These are phyloP conservation scores for Octopus sinensis DNA, from an alignment of 1,140 invertebrate genomes.

Conservation along the genomic window DNA sequence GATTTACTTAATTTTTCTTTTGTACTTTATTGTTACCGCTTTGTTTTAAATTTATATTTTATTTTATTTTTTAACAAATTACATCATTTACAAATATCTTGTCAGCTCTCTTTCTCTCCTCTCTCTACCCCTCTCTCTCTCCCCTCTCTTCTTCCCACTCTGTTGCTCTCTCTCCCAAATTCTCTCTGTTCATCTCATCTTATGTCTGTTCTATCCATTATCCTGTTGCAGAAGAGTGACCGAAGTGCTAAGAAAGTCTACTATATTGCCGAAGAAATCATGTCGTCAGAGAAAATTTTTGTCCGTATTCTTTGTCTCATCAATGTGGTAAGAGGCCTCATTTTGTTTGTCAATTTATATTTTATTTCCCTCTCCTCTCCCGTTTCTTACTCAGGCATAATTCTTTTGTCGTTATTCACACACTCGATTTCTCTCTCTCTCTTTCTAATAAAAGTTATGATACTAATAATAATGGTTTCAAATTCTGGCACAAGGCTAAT, in stretches of 20 bases:
- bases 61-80: constrained; percentile 5
- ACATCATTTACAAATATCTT: too few species aligned
- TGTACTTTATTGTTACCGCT: not conserved
- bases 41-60: not conserved
- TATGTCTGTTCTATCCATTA: too few species aligned
- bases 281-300: constrained; percentile 70
- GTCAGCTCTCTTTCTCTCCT: too few species aligned
- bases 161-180: too few species aligned
- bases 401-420: not conserved
- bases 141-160: too few species aligned
- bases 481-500: not conserved
- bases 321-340: constrained; percentile 60
- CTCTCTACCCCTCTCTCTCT: too few species aligned
- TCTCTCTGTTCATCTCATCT: too few species aligned
- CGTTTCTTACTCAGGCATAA: not conserved
- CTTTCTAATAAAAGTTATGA: too few species aligned
- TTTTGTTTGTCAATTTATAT: not conserved
- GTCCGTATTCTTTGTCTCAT: constrained; percentile 70
- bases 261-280: constrained; percentile 68
- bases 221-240: constrained; percentile 24
- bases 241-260: constrained; percentile 51
- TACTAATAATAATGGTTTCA: too few species aligned
- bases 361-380: not conserved
- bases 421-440: not conserved
- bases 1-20: too few species aligned